These are phyloP conservation scores for Dendrocincla fuliginosa DNA, from an alignment of 2,797 vertebrate genomes.

Conservation along the genomic window DNA sequence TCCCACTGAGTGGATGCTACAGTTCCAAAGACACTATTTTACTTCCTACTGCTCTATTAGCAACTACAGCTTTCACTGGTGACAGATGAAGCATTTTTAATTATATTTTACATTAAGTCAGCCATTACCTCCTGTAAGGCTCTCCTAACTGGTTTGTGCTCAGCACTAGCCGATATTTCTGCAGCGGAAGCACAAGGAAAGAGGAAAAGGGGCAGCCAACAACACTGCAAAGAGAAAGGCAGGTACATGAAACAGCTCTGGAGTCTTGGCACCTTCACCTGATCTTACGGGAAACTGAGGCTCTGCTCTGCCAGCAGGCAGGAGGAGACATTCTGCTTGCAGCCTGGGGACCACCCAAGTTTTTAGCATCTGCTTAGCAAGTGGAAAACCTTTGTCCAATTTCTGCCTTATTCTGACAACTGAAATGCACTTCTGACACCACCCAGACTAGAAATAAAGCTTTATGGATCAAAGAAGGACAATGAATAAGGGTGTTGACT, in stretches of 20 bases:
- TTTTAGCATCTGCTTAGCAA: neutral
- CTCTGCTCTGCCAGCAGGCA: neutral
- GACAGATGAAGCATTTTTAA: neutral
- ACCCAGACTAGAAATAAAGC: neutral
- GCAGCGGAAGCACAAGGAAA: neutral
- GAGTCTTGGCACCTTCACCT: neutral
- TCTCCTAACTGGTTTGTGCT: neutral
- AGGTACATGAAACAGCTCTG: neutral
- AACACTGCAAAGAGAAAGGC: neutral
- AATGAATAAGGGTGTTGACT: rapidly evolving
- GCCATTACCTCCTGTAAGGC: neutral
- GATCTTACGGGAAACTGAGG: neutral
- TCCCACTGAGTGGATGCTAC: neutral
- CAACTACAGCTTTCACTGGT: neutral
- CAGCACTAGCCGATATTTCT: neutral
- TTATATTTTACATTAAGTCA: constrained; percentile 2
- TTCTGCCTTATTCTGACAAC: neutral
- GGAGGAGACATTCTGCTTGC: neutral
- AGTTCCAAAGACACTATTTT: neutral
- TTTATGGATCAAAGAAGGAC: neutral
- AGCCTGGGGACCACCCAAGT: neutral
- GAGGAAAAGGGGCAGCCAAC: neutral
- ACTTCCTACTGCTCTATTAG: constrained; percentile 8
- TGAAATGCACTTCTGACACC: neutral
- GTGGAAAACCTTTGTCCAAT: neutral